Base-by-base conservation (phyloP, 2,888 invertebrate genomes). In the Stenodera caucasica region DNA sequence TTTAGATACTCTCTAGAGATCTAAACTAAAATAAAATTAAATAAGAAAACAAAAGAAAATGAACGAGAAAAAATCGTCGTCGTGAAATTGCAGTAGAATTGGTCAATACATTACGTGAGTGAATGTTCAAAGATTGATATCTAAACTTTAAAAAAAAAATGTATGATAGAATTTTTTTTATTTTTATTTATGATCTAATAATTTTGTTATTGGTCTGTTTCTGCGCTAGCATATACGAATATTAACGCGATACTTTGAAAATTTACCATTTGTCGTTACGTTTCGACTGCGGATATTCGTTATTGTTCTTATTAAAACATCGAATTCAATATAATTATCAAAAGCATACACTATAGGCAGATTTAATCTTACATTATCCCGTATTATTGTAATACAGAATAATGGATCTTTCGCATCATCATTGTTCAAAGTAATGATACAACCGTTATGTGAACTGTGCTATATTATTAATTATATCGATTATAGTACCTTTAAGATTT, bases 341-440 rank as follows among this genome's bases (percentile, higher is more conserved):
- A 21, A 45, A 45, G 18, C 21, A n/a, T 21, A 40, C 9, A 45
- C 45, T 18, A 45, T 11, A 15, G 37, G 2, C 37, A 21, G 45
- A 45, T 45, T 21, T 21, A 45, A 45, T 45, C 45, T 45, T 4
- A 0, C 8, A 45, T 45, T 6, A 45, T 45, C 45, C 45, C 12
- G 21, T 45, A 45, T 45, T 21, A 21, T 21, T 45, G 21, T 21
- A 21, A 45, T 21, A 21, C 45, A 18, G 21, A 21, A 18, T 45
- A 45, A 45, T 45, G 35, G 14, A 21, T 45, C 21, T 45, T 45
- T 45, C 21, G 21, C 45, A 45, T 18, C 45, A 21, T 45, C 45
- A 45, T 45, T 9, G 9, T 40, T 18, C 5, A 3, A 2, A 9
- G 9, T 30, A 2, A 32, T 32, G 12, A 1, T 8, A 21, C 11